Percentiles rank a stretch among this genome's conserved stretches.
Evolutionary conservation across 2,888 invertebrate genomes (phyloP).

Genomic region (Pammene aurita): DNA sequence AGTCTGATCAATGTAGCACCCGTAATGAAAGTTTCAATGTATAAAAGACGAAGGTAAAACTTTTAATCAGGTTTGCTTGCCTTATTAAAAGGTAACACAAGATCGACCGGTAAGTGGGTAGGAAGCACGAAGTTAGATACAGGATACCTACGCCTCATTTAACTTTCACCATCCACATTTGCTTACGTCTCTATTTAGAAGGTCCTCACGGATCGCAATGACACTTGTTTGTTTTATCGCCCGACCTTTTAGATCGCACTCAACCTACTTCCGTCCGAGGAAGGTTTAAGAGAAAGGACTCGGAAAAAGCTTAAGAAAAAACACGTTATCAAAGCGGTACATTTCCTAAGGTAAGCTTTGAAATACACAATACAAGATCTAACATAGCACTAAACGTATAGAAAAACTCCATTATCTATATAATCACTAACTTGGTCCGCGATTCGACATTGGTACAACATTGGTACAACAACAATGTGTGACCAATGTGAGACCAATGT

Average conservation of each 20-base stretch:
- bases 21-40: constrained; percentile 18
- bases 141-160: constrained; percentile 67
- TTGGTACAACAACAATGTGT: too few relatives aligned
- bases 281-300: constrained; percentile 42
- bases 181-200: constrained; percentile 66
- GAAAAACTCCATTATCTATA: background rate
- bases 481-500: too few relatives aligned
- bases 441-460: too few relatives aligned
- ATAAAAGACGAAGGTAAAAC: constrained; percentile 46
- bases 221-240: constrained; percentile 70
- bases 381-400: background rate
- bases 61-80: constrained; percentile 55
- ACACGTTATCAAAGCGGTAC: constrained; percentile 37
- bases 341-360: constrained; percentile 25
- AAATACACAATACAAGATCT: constrained; percentile 25
- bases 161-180: constrained; percentile 70
- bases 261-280: constrained; percentile 54
- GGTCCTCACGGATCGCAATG: constrained; percentile 62
- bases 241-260: constrained; percentile 61
- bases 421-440: too few relatives aligned
- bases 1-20: background rate
- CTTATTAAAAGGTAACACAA: constrained; percentile 57
- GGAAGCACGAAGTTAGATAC: constrained; percentile 62
- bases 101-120: constrained; percentile 57
- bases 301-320: constrained; percentile 41